These are phyloP conservation scores for Ceratosolen fusciceps DNA, from an alignment of 1,140 invertebrate species.

Conservation along the genomic window DNA sequence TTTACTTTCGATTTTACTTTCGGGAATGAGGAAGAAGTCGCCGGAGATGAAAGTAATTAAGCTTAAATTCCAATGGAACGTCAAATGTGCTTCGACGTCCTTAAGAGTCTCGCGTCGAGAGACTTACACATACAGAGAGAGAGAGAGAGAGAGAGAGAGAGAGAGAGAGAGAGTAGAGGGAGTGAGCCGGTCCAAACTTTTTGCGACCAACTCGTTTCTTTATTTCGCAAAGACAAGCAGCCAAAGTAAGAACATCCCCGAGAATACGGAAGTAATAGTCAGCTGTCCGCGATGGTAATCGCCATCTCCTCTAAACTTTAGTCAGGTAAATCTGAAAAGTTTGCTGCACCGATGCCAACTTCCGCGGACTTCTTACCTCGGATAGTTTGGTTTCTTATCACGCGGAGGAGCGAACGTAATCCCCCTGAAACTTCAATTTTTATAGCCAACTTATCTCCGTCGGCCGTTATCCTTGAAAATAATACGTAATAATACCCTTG, in stretches of 20 bases:
- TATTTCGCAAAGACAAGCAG: background rate
- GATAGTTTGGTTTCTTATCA: slow-evolving; percentile 8
- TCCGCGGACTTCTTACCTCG: slow-evolving; percentile 7
- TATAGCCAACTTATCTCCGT: background rate
- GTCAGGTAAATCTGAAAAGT: background rate
- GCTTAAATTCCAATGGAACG: no score
- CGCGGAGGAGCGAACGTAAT: background rate
- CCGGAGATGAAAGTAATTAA: no score
- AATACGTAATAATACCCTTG: background rate
- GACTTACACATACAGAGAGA: background rate
- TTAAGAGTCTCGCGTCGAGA: no score
- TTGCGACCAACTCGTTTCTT: background rate
- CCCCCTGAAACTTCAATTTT: background rate
- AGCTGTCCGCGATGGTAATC: slow-evolving; percentile 29
- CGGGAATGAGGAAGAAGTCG: no score
- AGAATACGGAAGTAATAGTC: background rate
- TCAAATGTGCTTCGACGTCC: no score
- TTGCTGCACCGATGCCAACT: background rate
- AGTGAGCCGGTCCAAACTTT: no score
- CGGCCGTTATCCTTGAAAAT: background rate
- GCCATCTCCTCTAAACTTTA: slow-evolving; percentile 3
- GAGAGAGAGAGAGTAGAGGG: no score
- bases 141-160: no score
- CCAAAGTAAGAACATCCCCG: background rate
- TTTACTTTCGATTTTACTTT: no score